Percentiles rank a stretch among this genome's conserved stretches.
phyloP scores from a whole-genome alignment of 1,140 invertebrate species.

The Pseudomyrmex sp. region DNA sequence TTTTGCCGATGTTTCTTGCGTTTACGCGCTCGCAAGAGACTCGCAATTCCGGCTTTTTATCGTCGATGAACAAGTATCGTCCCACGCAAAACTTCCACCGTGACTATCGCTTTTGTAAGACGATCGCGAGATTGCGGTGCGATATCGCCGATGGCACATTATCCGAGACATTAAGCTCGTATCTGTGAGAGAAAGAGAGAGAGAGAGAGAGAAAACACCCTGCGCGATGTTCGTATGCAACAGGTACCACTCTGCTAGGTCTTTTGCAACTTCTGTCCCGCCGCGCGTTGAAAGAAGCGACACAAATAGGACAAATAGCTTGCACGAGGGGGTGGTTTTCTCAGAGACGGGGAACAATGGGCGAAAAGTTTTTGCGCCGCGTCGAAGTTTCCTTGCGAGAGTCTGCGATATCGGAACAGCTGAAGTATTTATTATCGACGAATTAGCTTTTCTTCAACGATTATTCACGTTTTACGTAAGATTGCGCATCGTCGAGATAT shows the following conservation, averaged over 20 bases:
- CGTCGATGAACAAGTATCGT: constrained; percentile 17
- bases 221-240: constrained; percentile 66
- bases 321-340: constrained; percentile 33
- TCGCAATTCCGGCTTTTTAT: constrained; percentile 15
- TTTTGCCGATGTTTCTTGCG: background rate
- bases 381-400: constrained; percentile 49
- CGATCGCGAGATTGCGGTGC: constrained; percentile 26
- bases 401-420: constrained; percentile 3
- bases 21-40: constrained; percentile 15
- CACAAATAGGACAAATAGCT: constrained; percentile 66
- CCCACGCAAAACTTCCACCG: background rate
- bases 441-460: constrained; percentile 35
- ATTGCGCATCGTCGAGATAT: constrained; percentile 22
- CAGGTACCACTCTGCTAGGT: constrained; percentile 67
- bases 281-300: constrained; percentile 69
- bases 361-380: constrained; percentile 71
- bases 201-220: constrained; percentile 18
- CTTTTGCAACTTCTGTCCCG: constrained; percentile 71
- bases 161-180: constrained; percentile 72
- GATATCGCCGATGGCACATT: constrained; percentile 57
- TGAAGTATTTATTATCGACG: background rate
- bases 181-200: constrained; percentile 4
- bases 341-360: constrained; percentile 72
- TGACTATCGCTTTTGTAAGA: constrained; percentile 29
- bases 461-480: constrained; percentile 18